These are phyloP conservation scores for Yponomeuta cagnagella DNA, from an alignment of 2,888 invertebrate genomes.

Conservation along the genomic window DNA sequence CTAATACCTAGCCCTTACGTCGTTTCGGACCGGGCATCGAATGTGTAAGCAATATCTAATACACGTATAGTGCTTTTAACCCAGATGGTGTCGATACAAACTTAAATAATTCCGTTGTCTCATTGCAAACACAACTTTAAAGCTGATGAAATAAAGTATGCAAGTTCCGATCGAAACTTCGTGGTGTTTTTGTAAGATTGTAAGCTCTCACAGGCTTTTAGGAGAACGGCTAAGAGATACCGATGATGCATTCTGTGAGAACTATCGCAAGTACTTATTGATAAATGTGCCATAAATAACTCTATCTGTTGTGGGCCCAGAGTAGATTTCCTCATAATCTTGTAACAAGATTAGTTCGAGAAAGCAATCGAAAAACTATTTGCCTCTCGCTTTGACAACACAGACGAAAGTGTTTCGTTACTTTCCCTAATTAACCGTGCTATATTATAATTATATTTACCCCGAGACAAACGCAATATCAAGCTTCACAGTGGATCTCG, in stretches of 20 bases:
- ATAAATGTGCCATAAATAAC: neutral
- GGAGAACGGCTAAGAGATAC: neutral
- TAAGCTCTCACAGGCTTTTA: constrained; percentile 7
- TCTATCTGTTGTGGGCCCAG: neutral
- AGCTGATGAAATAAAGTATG: neutral
- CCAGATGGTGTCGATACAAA: constrained; percentile 4
- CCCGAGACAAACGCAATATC: no score
- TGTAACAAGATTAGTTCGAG: no score
- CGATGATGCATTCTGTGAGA: neutral
- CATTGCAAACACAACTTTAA: neutral
- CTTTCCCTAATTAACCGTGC: no score
- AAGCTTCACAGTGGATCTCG: no score
- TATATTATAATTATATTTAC: no score
- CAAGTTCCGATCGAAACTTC: neutral
- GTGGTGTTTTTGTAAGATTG: constrained; percentile 1
- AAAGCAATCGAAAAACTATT: no score
- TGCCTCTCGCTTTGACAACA: no score
- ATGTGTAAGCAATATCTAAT: constrained; percentile 4
- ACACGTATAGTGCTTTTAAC: constrained; percentile 11
- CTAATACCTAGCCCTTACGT: neutral
- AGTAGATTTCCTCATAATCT: neutral
- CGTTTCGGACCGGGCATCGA: neutral
- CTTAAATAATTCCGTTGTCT: neutral
- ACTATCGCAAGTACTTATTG: neutral
- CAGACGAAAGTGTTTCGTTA: no score